Conservation (phyloP, 2,113 vertebrate genomes). For the Piaya cayana region DNA sequence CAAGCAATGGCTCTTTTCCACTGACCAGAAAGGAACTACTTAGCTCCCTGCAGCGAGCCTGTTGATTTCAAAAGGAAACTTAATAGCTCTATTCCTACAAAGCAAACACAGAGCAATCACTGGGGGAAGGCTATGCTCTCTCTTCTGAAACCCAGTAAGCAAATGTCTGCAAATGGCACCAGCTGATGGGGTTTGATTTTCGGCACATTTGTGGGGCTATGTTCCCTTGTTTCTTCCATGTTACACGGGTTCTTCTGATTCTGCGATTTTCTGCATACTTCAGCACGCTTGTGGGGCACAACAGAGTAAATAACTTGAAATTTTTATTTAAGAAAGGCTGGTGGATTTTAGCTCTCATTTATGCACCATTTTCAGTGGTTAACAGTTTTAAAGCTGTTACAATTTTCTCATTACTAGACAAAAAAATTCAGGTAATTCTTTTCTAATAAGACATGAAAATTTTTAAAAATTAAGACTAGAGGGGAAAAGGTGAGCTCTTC, state of each 20-base stretch:
- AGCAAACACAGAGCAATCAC: conserved; percentile 16
- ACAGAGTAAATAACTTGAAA: neutral
- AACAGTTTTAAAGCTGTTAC: neutral
- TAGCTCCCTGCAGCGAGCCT: neutral
- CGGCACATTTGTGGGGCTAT: neutral
- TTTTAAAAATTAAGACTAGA: neutral
- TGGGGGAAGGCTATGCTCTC: neutral
- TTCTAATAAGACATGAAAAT: neutral
- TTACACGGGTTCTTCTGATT: neutral
- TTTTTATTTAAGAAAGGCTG: neutral
- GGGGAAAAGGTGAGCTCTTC: neutral
- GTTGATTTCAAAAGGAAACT: conserved; percentile 46
- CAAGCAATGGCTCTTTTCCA: neutral
- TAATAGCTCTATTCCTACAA: conserved; percentile 1
- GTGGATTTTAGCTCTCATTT: neutral
- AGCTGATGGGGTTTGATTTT: neutral
- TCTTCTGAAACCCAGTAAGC: conserved; percentile 17
- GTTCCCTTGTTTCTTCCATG: neutral
- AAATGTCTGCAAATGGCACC: conserved; percentile 3
- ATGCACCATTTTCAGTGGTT: neutral
- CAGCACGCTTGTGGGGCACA: neutral
- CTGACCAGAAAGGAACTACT: conserved; percentile 34
- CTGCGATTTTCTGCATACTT: neutral
- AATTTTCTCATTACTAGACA: neutral
- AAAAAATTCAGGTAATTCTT: neutral